These are phyloP conservation scores for Serripes groenlandicus DNA, from an alignment of 2,888 invertebrate species.

Conservation along the genomic window DNA sequence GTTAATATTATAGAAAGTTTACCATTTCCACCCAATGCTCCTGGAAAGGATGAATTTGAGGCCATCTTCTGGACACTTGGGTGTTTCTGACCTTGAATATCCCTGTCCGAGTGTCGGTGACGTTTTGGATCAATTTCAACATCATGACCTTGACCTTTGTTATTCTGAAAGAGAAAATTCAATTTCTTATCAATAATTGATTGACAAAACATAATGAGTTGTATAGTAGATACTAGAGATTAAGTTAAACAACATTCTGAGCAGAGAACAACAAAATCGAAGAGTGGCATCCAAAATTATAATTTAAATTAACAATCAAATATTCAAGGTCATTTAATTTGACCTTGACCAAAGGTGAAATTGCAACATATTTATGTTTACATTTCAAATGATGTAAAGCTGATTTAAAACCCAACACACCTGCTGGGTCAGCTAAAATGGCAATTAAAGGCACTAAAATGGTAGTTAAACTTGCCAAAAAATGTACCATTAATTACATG, in stretches of 20 bases:
- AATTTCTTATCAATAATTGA: no score
- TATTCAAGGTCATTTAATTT: no score
- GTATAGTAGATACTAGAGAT: no score
- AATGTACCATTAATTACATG: conserved; percentile 21
- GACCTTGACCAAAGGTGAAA: no score
- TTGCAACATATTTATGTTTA: no score
- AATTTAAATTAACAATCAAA: no score
- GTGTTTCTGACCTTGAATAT: conserved; percentile 71
- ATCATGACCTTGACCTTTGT: conserved; percentile 27
- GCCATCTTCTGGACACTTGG: conserved; percentile 73
- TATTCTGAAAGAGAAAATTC: conserved; percentile 30
- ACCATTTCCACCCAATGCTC: conserved; percentile 73
- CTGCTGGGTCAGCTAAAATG: not conserved
- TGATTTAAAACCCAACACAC: not conserved
- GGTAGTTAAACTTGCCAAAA: conserved; percentile 21
- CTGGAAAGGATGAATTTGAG: conserved; percentile 79
- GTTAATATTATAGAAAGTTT: not conserved
- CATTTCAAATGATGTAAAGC: conserved; percentile 14
- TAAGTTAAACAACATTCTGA: no score
- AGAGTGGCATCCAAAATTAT: no score
- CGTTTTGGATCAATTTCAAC: conserved; percentile 71
- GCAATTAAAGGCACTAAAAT: conserved; percentile 9
- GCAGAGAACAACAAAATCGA: no score
- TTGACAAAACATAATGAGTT: no score
- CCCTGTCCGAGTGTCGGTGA: conserved; percentile 72